Evolutionary conservation across 2,797 vertebrate genomes (phyloP).

Genomic region (Huso huso): DNA sequence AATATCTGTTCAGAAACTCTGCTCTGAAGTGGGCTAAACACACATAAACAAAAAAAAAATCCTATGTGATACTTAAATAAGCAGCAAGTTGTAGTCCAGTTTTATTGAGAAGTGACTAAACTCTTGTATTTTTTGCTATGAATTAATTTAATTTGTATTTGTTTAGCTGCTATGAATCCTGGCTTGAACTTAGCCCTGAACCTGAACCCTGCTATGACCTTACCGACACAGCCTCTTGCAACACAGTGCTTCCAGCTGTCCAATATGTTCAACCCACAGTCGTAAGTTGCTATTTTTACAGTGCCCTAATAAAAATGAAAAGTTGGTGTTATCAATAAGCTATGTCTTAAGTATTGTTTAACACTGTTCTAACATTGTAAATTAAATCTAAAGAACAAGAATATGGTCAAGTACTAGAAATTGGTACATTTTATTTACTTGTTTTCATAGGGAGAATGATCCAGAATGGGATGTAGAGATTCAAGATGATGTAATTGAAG

Average conservation of each 20-base stretch:
- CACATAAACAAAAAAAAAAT: no score
- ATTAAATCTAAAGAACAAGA: no score
- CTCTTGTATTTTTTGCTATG: neutral
- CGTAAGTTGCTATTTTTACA: slow-evolving; percentile 52
- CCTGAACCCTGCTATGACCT: slow-evolving; percentile 27
- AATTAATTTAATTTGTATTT: neutral
- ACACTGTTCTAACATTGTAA: no score
- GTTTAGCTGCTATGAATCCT: slow-evolving; percentile 56
- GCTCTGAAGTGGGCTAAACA: no score
- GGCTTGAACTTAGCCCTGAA: slow-evolving; percentile 27
- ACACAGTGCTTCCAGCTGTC: slow-evolving; percentile 96
- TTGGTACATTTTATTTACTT: slow-evolving; percentile 8
- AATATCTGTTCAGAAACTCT: no score
- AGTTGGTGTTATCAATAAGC: no score
- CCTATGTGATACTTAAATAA: neutral
- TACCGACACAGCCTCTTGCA: slow-evolving; percentile 79
- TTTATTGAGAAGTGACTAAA: neutral
- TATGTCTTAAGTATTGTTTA: no score
- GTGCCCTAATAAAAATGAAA: neutral
- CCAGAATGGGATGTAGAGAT: slow-evolving; percentile 89
- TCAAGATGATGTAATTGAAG: slow-evolving; percentile 92
- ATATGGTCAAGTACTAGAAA: no score
- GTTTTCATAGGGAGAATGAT: slow-evolving; percentile 71
- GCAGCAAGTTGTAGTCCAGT: neutral
- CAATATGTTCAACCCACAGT: slow-evolving; percentile 92